phyloP scores from a whole-genome alignment of 2,113 vertebrate species.

The Antechinus stuartii region DNA sequence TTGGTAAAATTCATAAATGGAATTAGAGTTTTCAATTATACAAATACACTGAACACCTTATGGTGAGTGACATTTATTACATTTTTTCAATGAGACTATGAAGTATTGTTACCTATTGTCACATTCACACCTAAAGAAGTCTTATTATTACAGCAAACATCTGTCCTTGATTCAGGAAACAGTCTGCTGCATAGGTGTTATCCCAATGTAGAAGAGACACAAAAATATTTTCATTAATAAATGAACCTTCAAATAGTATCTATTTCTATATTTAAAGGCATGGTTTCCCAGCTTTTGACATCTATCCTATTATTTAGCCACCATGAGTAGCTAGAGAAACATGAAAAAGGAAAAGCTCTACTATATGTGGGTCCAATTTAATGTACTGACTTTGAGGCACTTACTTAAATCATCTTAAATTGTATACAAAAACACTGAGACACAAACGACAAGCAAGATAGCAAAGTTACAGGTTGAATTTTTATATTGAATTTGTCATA shows the following conservation, averaged over 20 bases:
- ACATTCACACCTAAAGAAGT: conserved; percentile 30
- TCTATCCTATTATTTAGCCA: conserved; percentile 27
- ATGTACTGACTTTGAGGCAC: conserved; percentile 40
- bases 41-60: conserved; percentile 43
- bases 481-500: neutral
- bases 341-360: conserved; percentile 44
- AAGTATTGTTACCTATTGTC: conserved; percentile 28
- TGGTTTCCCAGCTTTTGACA: conserved; percentile 2
- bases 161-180: neutral
- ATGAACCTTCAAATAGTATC: conserved; percentile 33
- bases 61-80: neutral
- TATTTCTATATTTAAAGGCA: neutral
- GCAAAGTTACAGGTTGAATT: neutral
- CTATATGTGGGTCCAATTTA: conserved; percentile 17
- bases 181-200: neutral
- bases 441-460: neutral
- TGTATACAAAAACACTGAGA: neutral
- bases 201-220: neutral
- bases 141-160: conserved; percentile 43
- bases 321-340: conserved; percentile 12
- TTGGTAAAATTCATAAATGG: conserved; percentile 30
- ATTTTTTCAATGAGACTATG: conserved; percentile 38
- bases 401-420: neutral
- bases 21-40: conserved; percentile 24
- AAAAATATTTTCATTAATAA: conserved; percentile 11